Evolutionary conservation across 2,113 vertebrate species (phyloP).

Genomic region (Nerophis lumbriciformis): DNA sequence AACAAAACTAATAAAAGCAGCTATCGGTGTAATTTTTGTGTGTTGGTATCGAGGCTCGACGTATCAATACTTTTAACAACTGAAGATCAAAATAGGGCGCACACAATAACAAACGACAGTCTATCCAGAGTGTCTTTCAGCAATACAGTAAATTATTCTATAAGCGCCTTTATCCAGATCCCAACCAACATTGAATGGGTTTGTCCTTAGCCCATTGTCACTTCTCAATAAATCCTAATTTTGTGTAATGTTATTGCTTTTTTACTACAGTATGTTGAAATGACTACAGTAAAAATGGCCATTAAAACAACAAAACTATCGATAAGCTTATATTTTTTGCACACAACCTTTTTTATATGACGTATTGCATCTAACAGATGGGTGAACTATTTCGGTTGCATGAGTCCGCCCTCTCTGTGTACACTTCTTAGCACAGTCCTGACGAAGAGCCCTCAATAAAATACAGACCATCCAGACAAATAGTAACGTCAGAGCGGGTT

Average conservation of each 20-base stretch:
- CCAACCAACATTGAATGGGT: neutral
- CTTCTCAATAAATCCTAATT: too few relatives aligned
- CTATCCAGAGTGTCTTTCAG: too few relatives aligned
- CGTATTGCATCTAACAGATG: neutral
- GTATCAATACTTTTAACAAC: too few relatives aligned
- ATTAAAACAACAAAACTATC: neutral
- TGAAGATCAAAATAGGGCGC: too few relatives aligned
- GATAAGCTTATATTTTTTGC: neutral
- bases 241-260: too few relatives aligned
- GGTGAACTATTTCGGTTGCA: neutral
- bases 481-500: neutral
- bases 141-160: neutral
- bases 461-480: neutral
- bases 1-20: too few relatives aligned
- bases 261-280: too few relatives aligned
- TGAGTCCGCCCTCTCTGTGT: neutral
- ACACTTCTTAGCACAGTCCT: neutral
- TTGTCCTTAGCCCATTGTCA: too few relatives aligned
- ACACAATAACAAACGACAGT: too few relatives aligned
- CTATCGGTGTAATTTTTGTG: too few relatives aligned
- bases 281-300: neutral
- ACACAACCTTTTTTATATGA: too few relatives aligned
- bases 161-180: neutral
- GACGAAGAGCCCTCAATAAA: constrained; percentile 1
- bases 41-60: too few relatives aligned